phyloP scores from a whole-genome alignment of 35 echinoderm and acorn worm species.

The Lytechinus variegatus region DNA sequence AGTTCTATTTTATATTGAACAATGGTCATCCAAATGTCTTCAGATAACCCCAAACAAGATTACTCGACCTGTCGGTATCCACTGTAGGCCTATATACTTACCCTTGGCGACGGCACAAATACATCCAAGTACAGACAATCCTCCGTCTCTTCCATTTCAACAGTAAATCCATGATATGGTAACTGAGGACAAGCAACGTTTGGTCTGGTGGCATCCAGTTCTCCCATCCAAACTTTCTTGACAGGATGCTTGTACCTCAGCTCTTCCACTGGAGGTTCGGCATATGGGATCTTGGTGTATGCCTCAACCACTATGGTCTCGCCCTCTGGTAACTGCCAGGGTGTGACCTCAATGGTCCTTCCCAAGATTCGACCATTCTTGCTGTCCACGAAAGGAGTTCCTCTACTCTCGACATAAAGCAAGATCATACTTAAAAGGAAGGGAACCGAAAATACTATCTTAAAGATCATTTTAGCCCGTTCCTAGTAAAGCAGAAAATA shows the following conservation, averaged over 20 bases:
- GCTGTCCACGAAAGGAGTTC: not conserved
- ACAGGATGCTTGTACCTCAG: constrained; percentile 20
- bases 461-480: not conserved
- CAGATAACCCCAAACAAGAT: not conserved
- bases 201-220: not conserved
- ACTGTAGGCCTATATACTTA: not conserved
- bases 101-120: constrained; percentile 24
- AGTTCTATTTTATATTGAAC: too few relatives aligned
- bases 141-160: constrained; percentile 10
- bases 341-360: not conserved
- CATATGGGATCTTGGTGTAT: constrained; percentile 43
- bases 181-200: constrained; percentile 7
- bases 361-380: not conserved
- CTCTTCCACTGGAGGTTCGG: constrained; percentile 24
- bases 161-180: not conserved
- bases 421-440: not conserved
- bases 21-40: too few relatives aligned
- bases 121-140: constrained; percentile 35
- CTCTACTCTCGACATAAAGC: not conserved
- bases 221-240: not conserved
- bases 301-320: not conserved
- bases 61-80: too few relatives aligned
- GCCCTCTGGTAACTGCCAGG: not conserved
- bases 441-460: not conserved
- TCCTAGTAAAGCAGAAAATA: too few relatives aligned